Evolutionary conservation across 2,888 invertebrate species (phyloP).

Genomic region (Gortyna flavago): DNA sequence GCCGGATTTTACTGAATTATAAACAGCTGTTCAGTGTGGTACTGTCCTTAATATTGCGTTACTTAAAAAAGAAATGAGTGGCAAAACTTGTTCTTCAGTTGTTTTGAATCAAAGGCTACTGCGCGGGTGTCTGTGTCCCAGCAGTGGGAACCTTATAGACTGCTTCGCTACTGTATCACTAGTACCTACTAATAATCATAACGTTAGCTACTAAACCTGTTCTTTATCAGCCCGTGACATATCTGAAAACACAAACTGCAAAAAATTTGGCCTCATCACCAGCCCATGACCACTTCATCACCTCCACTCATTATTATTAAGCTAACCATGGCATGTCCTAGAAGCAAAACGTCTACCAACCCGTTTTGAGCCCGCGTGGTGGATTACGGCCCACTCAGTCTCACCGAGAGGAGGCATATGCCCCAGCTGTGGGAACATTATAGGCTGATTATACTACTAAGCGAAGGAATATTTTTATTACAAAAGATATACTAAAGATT

Average conservation of each 20-base stretch:
- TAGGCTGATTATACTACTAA: no score
- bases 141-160: neutral
- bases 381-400: no score
- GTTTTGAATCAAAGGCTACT: neutral
- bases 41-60: slow-evolving; percentile 21
- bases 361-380: no score
- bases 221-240: neutral
- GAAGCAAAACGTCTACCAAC: no score
- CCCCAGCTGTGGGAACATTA: no score
- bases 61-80: neutral
- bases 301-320: neutral
- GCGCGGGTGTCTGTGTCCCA: neutral
- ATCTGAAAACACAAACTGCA: neutral
- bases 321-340: no score
- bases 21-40: slow-evolving; percentile 34
- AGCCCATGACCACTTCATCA: neutral
- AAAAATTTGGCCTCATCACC: neutral
- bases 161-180: neutral
- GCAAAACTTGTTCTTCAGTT: neutral
- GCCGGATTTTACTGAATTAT: slow-evolving; percentile 49
- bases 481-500: no score
- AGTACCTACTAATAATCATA: neutral
- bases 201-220: neutral
- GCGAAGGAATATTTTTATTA: no score
- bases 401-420: no score